A percentile compares a stretch with the other conserved stretches of the same genome.
Conservation (phyloP, 2,888 invertebrate genomes). For the Cyclophora punctaria region DNA sequence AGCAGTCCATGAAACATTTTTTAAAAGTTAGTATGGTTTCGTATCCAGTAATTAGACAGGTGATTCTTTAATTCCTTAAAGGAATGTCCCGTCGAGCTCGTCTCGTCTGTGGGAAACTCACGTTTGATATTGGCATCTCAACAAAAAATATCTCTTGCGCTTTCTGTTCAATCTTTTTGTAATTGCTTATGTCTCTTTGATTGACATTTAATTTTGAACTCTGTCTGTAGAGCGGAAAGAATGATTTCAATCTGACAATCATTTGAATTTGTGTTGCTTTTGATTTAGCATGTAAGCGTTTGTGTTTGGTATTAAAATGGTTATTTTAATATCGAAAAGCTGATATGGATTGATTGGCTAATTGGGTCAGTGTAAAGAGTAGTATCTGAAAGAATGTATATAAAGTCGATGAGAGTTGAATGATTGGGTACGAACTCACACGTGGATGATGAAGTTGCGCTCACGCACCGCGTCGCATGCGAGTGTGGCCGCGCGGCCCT, state of each 20-base stretch:
- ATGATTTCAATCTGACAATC: slow-evolving; percentile 15
- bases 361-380: no score
- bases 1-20: background rate
- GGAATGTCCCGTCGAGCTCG: slow-evolving; percentile 38
- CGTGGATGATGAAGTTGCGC: no score
- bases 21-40: slow-evolving; percentile 34
- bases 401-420: no score
- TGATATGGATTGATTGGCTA: no score
- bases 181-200: slow-evolving; percentile 33
- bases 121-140: slow-evolving; percentile 65
- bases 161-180: slow-evolving; percentile 43
- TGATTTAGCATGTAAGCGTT: no score
- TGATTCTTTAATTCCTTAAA: slow-evolving; percentile 69
- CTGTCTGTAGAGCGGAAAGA: slow-evolving; percentile 20
- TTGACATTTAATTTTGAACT: slow-evolving; percentile 39
- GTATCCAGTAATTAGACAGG: slow-evolving; percentile 63
- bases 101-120: slow-evolving; percentile 66
- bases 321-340: no score
- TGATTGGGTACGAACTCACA: no score
- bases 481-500: no score
- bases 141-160: slow-evolving; percentile 50
- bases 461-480: no score
- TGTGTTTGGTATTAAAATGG: no score
- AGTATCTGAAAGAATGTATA: no score
- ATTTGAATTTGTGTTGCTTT: slow-evolving; percentile 4